A percentile compares a stretch with the other conserved stretches of the same genome.
Evolutionary conservation across 2,888 invertebrate species (phyloP).

Genomic region (Perdita meconis): DNA sequence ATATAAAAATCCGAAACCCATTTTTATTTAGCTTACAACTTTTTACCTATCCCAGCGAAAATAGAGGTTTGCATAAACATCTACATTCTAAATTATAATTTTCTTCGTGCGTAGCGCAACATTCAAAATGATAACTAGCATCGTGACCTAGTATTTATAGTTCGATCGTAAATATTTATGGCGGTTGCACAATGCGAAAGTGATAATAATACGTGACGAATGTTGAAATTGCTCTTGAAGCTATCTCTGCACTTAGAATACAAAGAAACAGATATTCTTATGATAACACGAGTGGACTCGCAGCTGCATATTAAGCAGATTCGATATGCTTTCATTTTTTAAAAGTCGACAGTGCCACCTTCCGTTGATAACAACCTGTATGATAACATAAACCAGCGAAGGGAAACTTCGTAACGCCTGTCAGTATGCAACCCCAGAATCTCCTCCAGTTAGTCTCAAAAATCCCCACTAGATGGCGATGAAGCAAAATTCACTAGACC

Average conservation of each 20-base stretch:
- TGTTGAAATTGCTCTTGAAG: not conserved
- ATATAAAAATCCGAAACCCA: too few relatives aligned
- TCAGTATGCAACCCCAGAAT: conserved; percentile 11
- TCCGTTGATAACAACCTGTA: conserved; percentile 17
- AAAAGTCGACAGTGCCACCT: conserved; percentile 28
- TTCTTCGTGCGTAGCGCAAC: too few relatives aligned
- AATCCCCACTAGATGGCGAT: not conserved
- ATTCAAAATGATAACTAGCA: too few relatives aligned
- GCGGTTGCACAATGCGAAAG: too few relatives aligned
- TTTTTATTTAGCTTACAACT: too few relatives aligned
- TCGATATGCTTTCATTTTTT: not conserved
- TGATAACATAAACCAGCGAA: not conserved
- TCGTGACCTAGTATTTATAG: too few relatives aligned
- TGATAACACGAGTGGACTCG: conserved; percentile 4
- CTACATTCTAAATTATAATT: too few relatives aligned
- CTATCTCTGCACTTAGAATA: not conserved
- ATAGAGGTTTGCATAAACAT: too few relatives aligned
- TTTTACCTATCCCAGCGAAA: too few relatives aligned
- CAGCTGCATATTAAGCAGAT: not conserved
- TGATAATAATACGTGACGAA: conserved; percentile 15
- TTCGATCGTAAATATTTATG: too few relatives aligned
- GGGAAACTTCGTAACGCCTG: not conserved
- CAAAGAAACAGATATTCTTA: not conserved
- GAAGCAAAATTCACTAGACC: not conserved
- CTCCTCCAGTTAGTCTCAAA: not conserved